These are phyloP conservation scores for Coccyzus lansbergi DNA, from an alignment of 2,797 vertebrate genomes.

Conservation along the genomic window DNA sequence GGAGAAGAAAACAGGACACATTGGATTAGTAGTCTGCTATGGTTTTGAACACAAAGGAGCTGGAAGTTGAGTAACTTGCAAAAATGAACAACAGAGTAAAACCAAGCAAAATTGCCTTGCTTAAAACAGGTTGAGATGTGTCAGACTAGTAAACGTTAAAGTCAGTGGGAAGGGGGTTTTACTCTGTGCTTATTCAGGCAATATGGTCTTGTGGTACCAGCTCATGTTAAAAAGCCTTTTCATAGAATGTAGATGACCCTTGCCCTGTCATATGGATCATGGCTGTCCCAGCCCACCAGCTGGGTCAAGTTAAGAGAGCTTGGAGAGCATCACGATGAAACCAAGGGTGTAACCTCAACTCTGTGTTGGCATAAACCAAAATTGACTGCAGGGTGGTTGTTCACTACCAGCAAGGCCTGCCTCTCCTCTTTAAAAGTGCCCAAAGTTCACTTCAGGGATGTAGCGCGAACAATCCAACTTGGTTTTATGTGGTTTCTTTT, in stretches of 20 bases:
- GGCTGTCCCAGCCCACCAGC: background rate
- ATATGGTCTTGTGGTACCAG: background rate
- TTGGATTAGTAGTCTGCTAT: background rate
- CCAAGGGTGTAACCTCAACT: background rate
- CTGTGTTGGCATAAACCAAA: background rate
- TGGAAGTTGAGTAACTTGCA: background rate
- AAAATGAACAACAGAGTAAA: background rate
- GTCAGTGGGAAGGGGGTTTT: background rate
- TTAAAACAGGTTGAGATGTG: background rate
- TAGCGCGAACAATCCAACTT: background rate
- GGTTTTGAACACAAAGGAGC: background rate
- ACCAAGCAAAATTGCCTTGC: background rate
- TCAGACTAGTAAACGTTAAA: background rate
- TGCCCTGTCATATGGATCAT: background rate
- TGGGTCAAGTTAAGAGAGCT: background rate
- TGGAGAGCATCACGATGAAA: background rate
- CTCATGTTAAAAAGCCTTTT: background rate
- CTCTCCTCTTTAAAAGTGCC: background rate
- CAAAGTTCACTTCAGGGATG: background rate
- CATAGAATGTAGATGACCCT: fast-evolving
- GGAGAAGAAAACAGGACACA: background rate
- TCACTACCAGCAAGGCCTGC: background rate
- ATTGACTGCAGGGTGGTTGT: background rate
- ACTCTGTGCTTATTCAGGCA: background rate
- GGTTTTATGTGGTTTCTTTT: background rate